Evolutionary conservation across 2,888 invertebrate genomes (phyloP).

Genomic region (Sesia bembeciformis): DNA sequence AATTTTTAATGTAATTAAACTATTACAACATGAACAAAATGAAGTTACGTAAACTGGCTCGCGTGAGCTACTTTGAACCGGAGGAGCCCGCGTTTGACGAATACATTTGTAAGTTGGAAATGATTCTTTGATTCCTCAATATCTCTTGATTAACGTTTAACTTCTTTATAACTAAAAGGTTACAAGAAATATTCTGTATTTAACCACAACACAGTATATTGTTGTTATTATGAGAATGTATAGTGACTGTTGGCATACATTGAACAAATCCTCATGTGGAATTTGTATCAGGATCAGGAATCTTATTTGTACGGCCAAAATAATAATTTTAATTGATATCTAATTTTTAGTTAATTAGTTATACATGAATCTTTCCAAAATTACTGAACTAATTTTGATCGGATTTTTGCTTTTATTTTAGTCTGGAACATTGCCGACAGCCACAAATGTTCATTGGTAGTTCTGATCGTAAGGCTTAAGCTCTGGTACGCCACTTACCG

Average conservation of each 20-base stretch:
- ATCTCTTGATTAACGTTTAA: background rate
- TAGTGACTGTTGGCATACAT: background rate
- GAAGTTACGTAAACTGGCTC: background rate
- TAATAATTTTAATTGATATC: too few species aligned
- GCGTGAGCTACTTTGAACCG: conserved; percentile 3
- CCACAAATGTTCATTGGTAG: too few species aligned
- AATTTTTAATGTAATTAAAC: background rate
- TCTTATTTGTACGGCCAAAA: too few species aligned
- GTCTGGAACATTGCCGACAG: too few species aligned
- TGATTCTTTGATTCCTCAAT: background rate
- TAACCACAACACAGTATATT: background rate
- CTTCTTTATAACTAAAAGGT: background rate
- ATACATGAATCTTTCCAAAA: too few species aligned
- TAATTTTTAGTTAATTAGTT: too few species aligned
- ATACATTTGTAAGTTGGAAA: conserved; percentile 5
- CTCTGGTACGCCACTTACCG: too few species aligned
- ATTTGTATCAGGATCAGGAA: too few species aligned
- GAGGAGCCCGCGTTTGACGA: conserved; percentile 8
- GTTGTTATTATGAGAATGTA: background rate
- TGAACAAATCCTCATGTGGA: background rate
- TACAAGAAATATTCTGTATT: background rate
- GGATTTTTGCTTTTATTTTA: too few species aligned
- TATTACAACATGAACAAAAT: background rate
- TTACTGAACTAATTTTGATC: too few species aligned
- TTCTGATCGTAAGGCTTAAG: too few species aligned